Evolutionary conservation across 2,888 invertebrate species (phyloP).

Genomic region (Aspidiotus rigidus): DNA sequence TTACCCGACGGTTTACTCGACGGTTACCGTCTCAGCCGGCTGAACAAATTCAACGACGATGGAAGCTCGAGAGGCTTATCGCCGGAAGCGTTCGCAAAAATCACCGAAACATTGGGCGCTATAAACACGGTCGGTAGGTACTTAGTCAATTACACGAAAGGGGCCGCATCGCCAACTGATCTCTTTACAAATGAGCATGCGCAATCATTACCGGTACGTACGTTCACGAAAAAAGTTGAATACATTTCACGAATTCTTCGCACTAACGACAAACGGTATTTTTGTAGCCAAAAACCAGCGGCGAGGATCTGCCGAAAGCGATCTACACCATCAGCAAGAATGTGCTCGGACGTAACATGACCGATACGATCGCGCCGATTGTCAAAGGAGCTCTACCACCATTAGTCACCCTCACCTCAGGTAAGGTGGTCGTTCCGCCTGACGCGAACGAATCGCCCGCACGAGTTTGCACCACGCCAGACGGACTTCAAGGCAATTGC

Average conservation of each 20-base stretch:
- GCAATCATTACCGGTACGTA: conserved; percentile 27
- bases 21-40: conserved; percentile 2
- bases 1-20: not conserved
- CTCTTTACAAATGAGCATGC: conserved; percentile 30
- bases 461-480: conserved; percentile 69
- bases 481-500: conserved; percentile 68
- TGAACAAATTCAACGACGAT: conserved; percentile 10
- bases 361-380: conserved; percentile 68
- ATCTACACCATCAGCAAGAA: conserved; percentile 72
- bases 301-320: conserved; percentile 58
- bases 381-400: conserved; percentile 47
- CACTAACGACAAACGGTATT: not conserved
- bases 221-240: not conserved
- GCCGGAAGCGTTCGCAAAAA: conserved; percentile 44
- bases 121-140: conserved; percentile 77
- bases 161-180: conserved; percentile 35
- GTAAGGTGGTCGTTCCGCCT: conserved; percentile 39
- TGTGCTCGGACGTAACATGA: conserved; percentile 66
- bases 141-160: conserved; percentile 68
- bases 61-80: conserved; percentile 38
- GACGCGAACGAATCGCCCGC: conserved; percentile 43
- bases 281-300: conserved; percentile 43
- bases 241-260: too few relatives aligned
- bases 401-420: conserved; percentile 41
- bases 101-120: conserved; percentile 61